A percentile compares a stretch with the other conserved stretches of the same genome.
Evolutionary conservation across 1,140 invertebrate genomes (phyloP).

Genomic region (Pachyrhynchus sulphureomaculatus): DNA sequence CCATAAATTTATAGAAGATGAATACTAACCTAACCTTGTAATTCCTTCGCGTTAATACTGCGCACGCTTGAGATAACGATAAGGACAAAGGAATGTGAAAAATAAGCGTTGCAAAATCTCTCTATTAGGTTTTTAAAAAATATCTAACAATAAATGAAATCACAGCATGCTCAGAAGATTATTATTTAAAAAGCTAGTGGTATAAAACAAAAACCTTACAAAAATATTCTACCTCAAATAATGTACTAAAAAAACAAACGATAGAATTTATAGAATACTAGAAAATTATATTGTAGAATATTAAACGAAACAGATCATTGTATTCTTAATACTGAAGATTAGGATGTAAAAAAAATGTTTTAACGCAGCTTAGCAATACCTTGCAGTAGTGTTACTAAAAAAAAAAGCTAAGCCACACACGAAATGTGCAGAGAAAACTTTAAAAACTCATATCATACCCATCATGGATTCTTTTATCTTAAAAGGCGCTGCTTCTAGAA

Average conservation of each 20-base stretch:
- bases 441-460: conserved; percentile 18
- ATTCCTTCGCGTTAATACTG: no score
- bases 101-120: no score
- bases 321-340: no score
- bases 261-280: neutral
- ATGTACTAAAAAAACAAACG: no score
- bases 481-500: conserved; percentile 27
- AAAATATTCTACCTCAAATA: no score
- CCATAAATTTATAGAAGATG: no score
- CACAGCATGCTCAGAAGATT: neutral
- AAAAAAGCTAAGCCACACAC: conserved; percentile 4
- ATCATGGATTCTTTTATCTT: conserved; percentile 31
- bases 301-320: no score
- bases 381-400: neutral
- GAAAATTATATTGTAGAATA: neutral
- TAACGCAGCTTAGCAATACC: neutral
- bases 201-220: neutral
- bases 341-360: neutral
- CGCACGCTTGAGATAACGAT: no score
- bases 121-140: no score
- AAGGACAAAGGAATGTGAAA: no score
- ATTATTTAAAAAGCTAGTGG: neutral
- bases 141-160: neutral
- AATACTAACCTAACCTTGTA: no score
- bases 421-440: conserved; percentile 7